Percentiles rank a stretch among this genome's conserved stretches.
Evolutionary conservation across 2,888 invertebrate genomes (phyloP).

Genomic region (Lasioglossum marginatum): DNA sequence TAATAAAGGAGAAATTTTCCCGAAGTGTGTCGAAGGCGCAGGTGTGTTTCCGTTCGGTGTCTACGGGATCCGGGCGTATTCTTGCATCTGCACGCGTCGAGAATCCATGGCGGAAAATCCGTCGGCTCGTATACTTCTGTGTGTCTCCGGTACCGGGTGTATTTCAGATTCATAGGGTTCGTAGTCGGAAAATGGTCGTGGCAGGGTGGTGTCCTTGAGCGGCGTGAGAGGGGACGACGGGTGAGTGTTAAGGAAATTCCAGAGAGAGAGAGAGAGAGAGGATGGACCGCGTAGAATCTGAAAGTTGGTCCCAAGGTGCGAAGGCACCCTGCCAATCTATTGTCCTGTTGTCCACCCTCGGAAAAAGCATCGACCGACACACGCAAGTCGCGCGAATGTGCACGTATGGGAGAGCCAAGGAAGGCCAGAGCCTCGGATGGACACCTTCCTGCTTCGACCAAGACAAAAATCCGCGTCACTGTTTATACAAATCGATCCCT

Average conservation of each 20-base stretch:
- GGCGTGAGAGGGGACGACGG: constrained; percentile 12
- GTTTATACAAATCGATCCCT: constrained; percentile 49
- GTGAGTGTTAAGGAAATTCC: constrained; percentile 58
- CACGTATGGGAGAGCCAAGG: constrained; percentile 43
- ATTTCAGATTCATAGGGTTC: constrained; percentile 55
- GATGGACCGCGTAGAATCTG: constrained; percentile 53
- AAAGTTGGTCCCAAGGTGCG: constrained; percentile 70
- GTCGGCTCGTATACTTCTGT: not conserved
- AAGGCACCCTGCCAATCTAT: constrained; percentile 72
- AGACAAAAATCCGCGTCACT: constrained; percentile 54
- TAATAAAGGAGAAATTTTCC: constrained; percentile 13
- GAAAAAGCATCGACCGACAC: constrained; percentile 41
- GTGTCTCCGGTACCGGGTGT: constrained; percentile 19
- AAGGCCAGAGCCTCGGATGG: constrained; percentile 24
- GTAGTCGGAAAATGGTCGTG: constrained; percentile 25
- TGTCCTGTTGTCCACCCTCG: constrained; percentile 62
- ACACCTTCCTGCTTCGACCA: not conserved
- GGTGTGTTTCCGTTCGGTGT: constrained; percentile 37
- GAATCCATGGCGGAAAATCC: constrained; percentile 31
- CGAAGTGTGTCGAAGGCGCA: constrained; percentile 16
- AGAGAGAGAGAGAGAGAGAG: constrained; percentile 3
- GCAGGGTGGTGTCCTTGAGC: constrained; percentile 29
- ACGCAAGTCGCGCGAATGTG: constrained; percentile 11
- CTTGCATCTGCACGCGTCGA: constrained; percentile 30
- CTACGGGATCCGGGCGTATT: constrained; percentile 10